Evolutionary conservation across 1,140 invertebrate genomes (phyloP).

Genomic region (Eubasilissa regina): DNA sequence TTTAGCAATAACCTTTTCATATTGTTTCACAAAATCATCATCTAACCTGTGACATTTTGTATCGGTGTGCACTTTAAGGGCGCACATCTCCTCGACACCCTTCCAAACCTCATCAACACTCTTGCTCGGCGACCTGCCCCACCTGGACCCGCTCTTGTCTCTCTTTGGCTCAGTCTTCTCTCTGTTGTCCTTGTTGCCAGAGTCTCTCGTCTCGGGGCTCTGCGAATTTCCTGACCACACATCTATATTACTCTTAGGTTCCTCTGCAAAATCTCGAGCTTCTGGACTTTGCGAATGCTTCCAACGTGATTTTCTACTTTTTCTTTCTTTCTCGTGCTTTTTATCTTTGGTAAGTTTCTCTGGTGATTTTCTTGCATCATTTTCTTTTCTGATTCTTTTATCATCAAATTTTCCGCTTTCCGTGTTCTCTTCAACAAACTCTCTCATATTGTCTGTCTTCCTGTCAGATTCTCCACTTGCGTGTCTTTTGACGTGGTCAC

Average conservation of each 20-base stretch:
- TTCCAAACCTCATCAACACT: slow-evolving; percentile 15
- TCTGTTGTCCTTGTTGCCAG: slow-evolving; percentile 4
- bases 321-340: slow-evolving; percentile 7
- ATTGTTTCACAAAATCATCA: too few species aligned
- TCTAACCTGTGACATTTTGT: slow-evolving; percentile 49
- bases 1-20: too few species aligned
- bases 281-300: background rate
- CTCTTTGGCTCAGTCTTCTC: background rate
- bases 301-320: background rate
- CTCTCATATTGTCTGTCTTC: background rate
- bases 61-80: slow-evolving; percentile 39
- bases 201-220: background rate
- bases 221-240: slow-evolving; percentile 4
- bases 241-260: too few species aligned
- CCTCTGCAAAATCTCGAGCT: too few species aligned
- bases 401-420: background rate
- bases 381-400: background rate
- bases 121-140: slow-evolving; percentile 8
- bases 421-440: background rate
- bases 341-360: background rate
- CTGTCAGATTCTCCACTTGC: background rate
- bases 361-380: background rate
- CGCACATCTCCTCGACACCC: slow-evolving; percentile 37
- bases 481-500: background rate
- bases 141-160: background rate